phyloP scores from a whole-genome alignment of 1,140 invertebrate species.

The Helicoverpa armigera region DNA sequence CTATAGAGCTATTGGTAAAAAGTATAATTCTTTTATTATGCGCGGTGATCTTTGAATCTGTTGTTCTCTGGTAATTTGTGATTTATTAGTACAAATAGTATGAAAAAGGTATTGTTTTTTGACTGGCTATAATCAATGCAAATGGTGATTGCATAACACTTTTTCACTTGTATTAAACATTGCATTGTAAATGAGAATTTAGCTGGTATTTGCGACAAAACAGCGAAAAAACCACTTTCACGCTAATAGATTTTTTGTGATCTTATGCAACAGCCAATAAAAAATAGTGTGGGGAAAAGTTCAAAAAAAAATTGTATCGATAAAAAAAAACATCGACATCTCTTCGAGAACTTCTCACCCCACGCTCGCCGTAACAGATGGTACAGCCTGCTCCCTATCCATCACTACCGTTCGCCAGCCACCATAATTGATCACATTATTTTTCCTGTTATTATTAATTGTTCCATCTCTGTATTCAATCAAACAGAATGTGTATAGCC shows the following conservation, averaged over 20 bases:
- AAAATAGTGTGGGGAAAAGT: too few relatives aligned
- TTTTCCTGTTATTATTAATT: constrained; percentile 50
- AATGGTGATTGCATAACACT: too few relatives aligned
- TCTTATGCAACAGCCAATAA: too few relatives aligned
- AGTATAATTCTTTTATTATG: constrained; percentile 24
- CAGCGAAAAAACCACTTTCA: too few relatives aligned
- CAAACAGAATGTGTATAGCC: constrained; percentile 35
- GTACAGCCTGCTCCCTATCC: constrained; percentile 16
- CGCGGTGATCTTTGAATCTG: background rate
- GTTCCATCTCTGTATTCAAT: constrained; percentile 44
- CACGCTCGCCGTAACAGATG: background rate
- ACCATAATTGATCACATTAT: constrained; percentile 48
- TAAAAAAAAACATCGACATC: background rate
- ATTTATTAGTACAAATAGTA: too few relatives aligned
- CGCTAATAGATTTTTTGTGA: too few relatives aligned
- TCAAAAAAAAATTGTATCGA: too few relatives aligned
- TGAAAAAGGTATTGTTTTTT: too few relatives aligned
- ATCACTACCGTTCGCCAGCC: constrained; percentile 36
- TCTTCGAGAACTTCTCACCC: constrained; percentile 4
- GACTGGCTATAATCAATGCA: too few relatives aligned
- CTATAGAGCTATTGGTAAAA: constrained; percentile 13
- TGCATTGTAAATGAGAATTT: too few relatives aligned
- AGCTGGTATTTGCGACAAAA: too few relatives aligned
- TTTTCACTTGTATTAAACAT: too few relatives aligned
- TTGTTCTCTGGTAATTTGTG: background rate